Evolutionary conservation across 2,113 vertebrate genomes (phyloP).

Genomic region (Tiliqua scincoides): DNA sequence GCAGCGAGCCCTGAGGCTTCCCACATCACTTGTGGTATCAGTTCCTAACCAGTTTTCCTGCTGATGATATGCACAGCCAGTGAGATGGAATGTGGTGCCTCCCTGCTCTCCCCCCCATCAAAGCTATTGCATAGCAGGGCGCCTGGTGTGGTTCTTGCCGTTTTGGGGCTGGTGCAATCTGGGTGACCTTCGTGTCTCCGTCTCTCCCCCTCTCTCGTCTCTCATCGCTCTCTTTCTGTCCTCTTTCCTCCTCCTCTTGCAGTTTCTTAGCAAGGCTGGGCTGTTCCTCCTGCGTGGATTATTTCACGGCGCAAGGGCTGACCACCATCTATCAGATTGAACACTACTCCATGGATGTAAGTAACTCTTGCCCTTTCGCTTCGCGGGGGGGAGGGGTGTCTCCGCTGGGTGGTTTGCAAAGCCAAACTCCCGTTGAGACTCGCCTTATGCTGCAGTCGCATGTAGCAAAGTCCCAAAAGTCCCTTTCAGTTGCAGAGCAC

Average conservation of each 20-base stretch:
- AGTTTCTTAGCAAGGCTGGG: slow-evolving; percentile 99
- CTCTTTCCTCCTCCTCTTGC: slow-evolving; percentile 71
- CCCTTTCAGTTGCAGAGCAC: not conserved
- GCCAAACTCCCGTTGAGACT: not conserved
- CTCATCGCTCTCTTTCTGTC: not conserved
- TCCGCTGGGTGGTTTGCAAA: not conserved
- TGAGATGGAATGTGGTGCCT: not conserved
- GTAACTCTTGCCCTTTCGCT: slow-evolving; percentile 70
- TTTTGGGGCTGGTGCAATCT: slow-evolving; percentile 78
- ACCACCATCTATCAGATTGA: slow-evolving; percentile 99
- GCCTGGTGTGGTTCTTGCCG: slow-evolving; percentile 72
- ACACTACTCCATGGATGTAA: slow-evolving; percentile 99
- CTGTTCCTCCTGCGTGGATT: slow-evolving; percentile 98
- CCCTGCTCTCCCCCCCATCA: not conserved
- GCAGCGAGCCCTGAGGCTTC: too few relatives aligned
- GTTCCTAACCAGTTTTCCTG: not conserved
- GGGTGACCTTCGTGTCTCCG: slow-evolving; percentile 78
- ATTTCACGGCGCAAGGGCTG: slow-evolving; percentile 99
- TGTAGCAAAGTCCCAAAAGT: too few relatives aligned
- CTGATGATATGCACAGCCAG: not conserved
- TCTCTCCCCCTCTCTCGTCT: slow-evolving; percentile 66
- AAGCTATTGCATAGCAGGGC: slow-evolving; percentile 59
- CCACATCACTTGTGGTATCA: too few relatives aligned
- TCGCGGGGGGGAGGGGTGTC: not conserved
- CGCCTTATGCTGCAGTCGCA: not conserved